Conservation (phyloP, 2,888 invertebrate species). For the Cancer borealis region DNA sequence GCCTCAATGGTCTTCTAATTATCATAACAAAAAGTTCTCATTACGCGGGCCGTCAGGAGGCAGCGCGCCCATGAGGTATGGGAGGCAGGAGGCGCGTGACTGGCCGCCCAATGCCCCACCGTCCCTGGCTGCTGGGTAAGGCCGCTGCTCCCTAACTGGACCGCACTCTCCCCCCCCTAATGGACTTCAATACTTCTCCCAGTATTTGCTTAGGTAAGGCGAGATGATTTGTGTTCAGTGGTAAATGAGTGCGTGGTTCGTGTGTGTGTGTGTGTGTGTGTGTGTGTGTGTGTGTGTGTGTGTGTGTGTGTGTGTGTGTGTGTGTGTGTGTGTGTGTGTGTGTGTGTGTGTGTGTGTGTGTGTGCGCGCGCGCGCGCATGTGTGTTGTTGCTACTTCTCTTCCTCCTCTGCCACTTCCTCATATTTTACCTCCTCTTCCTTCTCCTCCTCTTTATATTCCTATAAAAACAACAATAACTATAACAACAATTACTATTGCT, state of each 20-base stretch:
- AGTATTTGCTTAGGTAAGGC: slow-evolving; percentile 42
- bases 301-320: neutral
- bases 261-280: slow-evolving; percentile 10
- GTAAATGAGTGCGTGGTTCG: slow-evolving; percentile 30
- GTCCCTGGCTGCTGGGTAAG: neutral
- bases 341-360: neutral
- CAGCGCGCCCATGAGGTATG: slow-evolving; percentile 66
- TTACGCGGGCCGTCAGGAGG: slow-evolving; percentile 63
- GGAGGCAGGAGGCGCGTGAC: slow-evolving; percentile 54
- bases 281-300: neutral
- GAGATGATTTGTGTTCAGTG: slow-evolving; percentile 28
- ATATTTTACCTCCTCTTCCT: neutral
- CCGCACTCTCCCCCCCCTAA: slow-evolving; percentile 46
- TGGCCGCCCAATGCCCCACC: slow-evolving; percentile 21
- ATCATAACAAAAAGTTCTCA: slow-evolving; percentile 71
- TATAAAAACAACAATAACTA: neutral
- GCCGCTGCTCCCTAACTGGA: slow-evolving; percentile 42
- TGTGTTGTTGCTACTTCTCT: neutral
- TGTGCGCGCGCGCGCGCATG: neutral
- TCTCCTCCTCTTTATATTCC: neutral
- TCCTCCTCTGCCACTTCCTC: neutral
- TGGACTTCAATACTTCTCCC: slow-evolving; percentile 36
- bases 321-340: neutral
- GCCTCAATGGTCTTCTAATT: slow-evolving; percentile 65
- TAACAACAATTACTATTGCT: no score